phyloP scores from a whole-genome alignment of 2,888 invertebrate species.

The Aleiodes alternator region DNA sequence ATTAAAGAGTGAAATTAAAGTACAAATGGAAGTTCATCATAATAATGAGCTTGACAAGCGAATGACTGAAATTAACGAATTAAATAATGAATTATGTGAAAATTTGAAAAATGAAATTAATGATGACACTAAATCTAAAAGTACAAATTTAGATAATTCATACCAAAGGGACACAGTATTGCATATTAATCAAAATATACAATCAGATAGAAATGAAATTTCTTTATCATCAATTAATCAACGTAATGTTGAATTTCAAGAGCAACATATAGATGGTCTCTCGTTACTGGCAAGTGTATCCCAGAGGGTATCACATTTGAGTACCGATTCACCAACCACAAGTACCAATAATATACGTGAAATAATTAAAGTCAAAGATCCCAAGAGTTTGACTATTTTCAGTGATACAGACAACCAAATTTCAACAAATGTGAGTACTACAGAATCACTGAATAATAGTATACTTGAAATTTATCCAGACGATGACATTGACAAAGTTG shows the following conservation, averaged over 20 bases:
- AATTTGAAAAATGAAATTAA: constrained; percentile 37
- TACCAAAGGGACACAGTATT: constrained; percentile 27
- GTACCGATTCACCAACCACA: constrained; percentile 11
- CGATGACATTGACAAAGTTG: constrained; percentile 64
- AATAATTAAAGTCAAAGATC: constrained; percentile 68
- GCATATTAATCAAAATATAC: constrained; percentile 16
- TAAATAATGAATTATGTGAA: constrained; percentile 51
- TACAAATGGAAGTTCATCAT: constrained; percentile 54
- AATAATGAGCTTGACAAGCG: constrained; percentile 33
- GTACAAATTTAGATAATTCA: constrained; percentile 36
- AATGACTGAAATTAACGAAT: constrained; percentile 50
- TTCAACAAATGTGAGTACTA: constrained; percentile 42
- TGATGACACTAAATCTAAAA: constrained; percentile 28
- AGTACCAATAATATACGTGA: constrained; percentile 49
- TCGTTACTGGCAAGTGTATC: constrained; percentile 71
- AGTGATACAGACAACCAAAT: not conserved
- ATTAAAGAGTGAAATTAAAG: constrained; percentile 57
- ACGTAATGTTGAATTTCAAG: constrained; percentile 61
- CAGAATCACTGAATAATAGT: constrained; percentile 49
- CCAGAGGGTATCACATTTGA: constrained; percentile 63
- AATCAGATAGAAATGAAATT: constrained; percentile 33
- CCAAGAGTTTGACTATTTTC: constrained; percentile 41
- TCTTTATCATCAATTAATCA: constrained; percentile 46
- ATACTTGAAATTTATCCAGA: constrained; percentile 64
- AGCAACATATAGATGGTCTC: constrained; percentile 70